Conservation (phyloP, 2,888 invertebrate genomes). For the Lasius fuliginosus region DNA sequence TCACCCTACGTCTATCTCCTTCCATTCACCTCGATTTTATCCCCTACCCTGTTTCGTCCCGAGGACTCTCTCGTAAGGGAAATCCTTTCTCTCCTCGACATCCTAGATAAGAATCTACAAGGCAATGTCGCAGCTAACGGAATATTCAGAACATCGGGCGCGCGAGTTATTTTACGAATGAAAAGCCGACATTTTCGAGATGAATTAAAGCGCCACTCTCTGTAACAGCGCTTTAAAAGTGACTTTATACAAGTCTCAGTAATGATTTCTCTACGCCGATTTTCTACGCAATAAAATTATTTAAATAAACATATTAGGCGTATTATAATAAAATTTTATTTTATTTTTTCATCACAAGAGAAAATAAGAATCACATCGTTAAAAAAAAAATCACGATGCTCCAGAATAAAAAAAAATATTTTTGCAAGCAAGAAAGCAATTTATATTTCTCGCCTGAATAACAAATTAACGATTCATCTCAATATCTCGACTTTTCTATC, state of each 20-base stretch:
- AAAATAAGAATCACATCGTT: background rate
- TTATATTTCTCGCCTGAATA: background rate
- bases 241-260: background rate
- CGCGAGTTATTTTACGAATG: constrained; percentile 63
- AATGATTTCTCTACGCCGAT: background rate
- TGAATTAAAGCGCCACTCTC: constrained; percentile 22
- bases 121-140: constrained; percentile 74
- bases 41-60: constrained; percentile 83
- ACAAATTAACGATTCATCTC: constrained; percentile 33
- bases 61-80: constrained; percentile 73
- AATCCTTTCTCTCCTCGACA: constrained; percentile 65
- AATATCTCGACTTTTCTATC: constrained; percentile 25
- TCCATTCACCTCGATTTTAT: constrained; percentile 37
- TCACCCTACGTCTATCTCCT: constrained; percentile 43
- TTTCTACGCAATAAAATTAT: background rate
- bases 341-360: background rate
- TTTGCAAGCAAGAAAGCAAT: background rate
- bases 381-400: background rate
- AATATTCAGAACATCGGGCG: constrained; percentile 66
- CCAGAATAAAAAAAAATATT: background rate
- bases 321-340: background rate
- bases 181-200: constrained; percentile 48
- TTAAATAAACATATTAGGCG: background rate
- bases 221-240: background rate
- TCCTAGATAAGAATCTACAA: constrained; percentile 74